Base-by-base conservation (phyloP, 2,797 vertebrate species). In the Amniataba percoides region DNA sequence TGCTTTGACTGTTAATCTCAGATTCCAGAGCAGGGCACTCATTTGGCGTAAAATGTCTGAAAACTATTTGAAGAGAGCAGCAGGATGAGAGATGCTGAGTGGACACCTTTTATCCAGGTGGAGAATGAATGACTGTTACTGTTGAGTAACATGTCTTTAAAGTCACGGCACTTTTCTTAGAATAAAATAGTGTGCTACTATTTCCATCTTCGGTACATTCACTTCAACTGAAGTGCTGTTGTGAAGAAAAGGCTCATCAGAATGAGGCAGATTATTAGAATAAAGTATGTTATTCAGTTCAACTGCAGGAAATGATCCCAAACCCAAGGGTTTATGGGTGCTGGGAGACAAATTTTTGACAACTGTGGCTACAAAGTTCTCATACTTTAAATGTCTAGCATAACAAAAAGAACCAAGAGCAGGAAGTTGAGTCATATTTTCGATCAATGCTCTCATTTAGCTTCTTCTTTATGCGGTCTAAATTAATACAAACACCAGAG, bases 351-450 rank as follows among this genome's bases (percentile, higher is more conserved):
- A 31, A 46, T 46, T 49, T 65, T 3, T 67, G 79, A 82, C 46
- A 52, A 53, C 63, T 73, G 71, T 61, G 71, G 74, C 61, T 42
- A 43, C 3, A 46, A 4, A 45, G 49, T 56, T 57, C 31, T 58
- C 62, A 9, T 68, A 49, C 34, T 70, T 82, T 3, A 23, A 53
- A 74, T 77, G 43, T 53, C 39, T 74, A 2, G 21, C 27, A 67
- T 74, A 71, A 66, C 59, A 61, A 61, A 78, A 62, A 8, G 1
- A 55, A 57, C 43, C n/a, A 0, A 59, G 11, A 23, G 13, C 34
- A 71, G 57, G 39, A 68, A 80, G 34, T 77, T 18, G 8, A 53
- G 31, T 82, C 65, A 39, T 49, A 56, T 56, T 63, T 74, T 45
- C 19, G 27, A 63, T 0, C 0, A 31, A 34, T 48, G 40, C 31